Evolutionary conservation across 1,140 invertebrate species (phyloP), one percentile per base, ranked within the genome.

Genomic region (Drosophila repletoides): DNA sequence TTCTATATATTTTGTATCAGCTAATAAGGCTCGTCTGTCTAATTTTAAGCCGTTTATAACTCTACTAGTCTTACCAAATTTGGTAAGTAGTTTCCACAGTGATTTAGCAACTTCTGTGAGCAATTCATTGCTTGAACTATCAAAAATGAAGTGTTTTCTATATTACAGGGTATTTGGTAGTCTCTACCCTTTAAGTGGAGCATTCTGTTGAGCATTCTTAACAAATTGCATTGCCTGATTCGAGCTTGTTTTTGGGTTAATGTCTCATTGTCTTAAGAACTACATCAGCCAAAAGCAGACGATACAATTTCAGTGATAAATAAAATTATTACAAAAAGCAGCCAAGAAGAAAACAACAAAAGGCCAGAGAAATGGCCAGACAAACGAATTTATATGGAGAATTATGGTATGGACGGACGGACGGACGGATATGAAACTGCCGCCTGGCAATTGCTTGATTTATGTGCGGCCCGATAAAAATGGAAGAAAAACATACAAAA

Each of bases 291-390:
- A 41, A 15, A 28, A 15, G 75, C 66, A 86, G 80, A 72, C 72
- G 80, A 86, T 84, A 76, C 80, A 79, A 72, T 86, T 86, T 86
- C 65, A 33, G 71, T 67, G 75, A 84, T 84, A 84, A 79, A 84
- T 76, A 79, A 79, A 84, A 84, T 84, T 75, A 86, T 84, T 86
- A 86, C 74, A 64, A 59, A 72, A 76, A 55, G 38, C 48, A 60
- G 46, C 49, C 33, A 59, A 43, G 28, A 43, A 31, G 60, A 34
- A 15, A 29, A 34, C 5, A 28, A 31, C 15, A 29, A 15, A 26
- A 51, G 65, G 71, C 15, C 15, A 46, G 21, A 15, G 22, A 17
- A 19, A 46, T 12, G 15, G 45, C 1, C 22, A 33, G 45, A 56
- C 26, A 55, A 14, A 31, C 6, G 28, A 22, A 52, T 43, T 40